A percentile compares a stretch with the other conserved stretches of the same genome.
Conservation (phyloP, 2,113 vertebrate genomes). For the Dromiciops gliroides region DNA sequence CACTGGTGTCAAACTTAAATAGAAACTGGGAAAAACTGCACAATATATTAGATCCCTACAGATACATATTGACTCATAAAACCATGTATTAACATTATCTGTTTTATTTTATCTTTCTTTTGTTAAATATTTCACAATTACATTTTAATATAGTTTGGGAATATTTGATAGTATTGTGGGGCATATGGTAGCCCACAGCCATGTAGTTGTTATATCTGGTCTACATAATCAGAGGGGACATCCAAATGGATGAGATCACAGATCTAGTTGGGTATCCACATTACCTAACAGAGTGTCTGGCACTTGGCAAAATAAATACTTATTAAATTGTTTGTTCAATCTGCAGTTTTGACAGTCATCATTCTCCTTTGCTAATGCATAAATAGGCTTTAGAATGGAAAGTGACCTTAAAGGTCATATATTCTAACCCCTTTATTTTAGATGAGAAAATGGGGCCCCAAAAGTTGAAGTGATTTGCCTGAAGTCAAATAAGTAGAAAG, state of each 20-base stretch:
- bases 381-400: background rate
- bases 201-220: background rate
- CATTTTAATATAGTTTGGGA: background rate
- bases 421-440: background rate
- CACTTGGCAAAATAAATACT: background rate
- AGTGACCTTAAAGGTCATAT: background rate
- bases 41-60: background rate
- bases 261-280: background rate
- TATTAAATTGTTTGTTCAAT: background rate
- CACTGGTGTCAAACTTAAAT: background rate
- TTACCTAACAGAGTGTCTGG: background rate
- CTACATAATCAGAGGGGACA: background rate
- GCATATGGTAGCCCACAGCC: background rate
- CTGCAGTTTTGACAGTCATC: background rate
- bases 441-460: background rate
- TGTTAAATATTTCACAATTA: background rate
- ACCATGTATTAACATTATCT: background rate
- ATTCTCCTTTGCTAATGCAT: background rate
- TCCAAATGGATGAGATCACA: background rate
- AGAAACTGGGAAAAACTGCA: background rate
- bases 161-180: background rate
- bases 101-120: background rate
- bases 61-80: background rate
- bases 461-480: background rate
- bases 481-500: background rate